These are phyloP conservation scores for Heliconius aoede DNA, from an alignment of 2,888 invertebrate species.

Conservation along the genomic window DNA sequence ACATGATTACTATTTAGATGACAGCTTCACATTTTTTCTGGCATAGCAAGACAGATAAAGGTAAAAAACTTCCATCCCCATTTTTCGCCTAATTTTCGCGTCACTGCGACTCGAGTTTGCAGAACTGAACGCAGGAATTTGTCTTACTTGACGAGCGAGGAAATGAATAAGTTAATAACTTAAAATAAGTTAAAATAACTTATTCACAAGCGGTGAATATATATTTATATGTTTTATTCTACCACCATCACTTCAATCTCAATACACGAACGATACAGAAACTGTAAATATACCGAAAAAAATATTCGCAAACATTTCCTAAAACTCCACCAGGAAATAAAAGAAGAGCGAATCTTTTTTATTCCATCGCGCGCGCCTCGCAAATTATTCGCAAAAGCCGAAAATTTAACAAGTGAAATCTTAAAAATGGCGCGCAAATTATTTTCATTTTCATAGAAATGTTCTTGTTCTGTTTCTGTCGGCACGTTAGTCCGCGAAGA, in stretches of 20 bases:
- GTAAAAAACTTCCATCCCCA: too few relatives aligned
- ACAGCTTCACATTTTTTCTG: too few relatives aligned
- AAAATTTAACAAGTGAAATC: constrained; percentile 40
- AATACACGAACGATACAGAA: constrained; percentile 27
- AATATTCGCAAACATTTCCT: constrained; percentile 36
- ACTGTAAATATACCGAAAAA: constrained; percentile 37
- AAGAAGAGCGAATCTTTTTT: constrained; percentile 33
- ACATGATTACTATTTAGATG: too few relatives aligned
- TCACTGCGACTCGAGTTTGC: too few relatives aligned
- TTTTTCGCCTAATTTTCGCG: too few relatives aligned
- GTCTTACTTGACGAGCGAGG: too few relatives aligned
- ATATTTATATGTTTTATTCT: constrained; percentile 2
- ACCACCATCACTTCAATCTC: constrained; percentile 17
- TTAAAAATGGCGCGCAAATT: constrained; percentile 42
- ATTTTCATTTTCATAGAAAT: constrained; percentile 46
- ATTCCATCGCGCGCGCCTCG: constrained; percentile 35
- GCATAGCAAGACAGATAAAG: too few relatives aligned
- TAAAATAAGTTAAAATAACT: too few relatives aligned
- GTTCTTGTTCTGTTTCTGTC: constrained; percentile 43
- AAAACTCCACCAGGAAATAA: constrained; percentile 33
- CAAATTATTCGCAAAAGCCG: constrained; percentile 32
- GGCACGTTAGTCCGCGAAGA: constrained; percentile 42
- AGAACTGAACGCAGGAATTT: too few relatives aligned
- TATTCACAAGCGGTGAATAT: not conserved
- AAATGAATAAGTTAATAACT: too few relatives aligned